These are phyloP conservation scores for Drosophila mercatorum DNA, from an alignment of 2,888 invertebrate species.

Conservation along the genomic window DNA sequence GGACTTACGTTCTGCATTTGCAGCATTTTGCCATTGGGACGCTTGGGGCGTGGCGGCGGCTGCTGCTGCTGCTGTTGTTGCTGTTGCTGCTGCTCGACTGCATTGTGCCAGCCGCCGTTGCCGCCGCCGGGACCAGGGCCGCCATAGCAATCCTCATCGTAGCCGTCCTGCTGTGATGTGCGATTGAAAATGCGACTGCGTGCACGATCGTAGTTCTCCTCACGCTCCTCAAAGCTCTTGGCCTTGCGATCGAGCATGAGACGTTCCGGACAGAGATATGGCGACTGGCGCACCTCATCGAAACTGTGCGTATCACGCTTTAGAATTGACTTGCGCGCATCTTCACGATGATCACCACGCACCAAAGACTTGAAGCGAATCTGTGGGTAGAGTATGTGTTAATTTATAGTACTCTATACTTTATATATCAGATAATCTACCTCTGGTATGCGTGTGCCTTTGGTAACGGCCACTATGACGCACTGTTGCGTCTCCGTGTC, in stretches of 20 bases:
- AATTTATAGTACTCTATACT: neutral
- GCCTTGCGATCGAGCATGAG: slow-evolving; percentile 89
- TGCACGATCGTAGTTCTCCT: slow-evolving; percentile 94
- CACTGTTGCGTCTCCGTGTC: slow-evolving; percentile 92
- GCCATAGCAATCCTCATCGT: slow-evolving; percentile 68
- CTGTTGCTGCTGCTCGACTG: slow-evolving; percentile 66
- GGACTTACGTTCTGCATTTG: slow-evolving; percentile 82
- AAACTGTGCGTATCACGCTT: slow-evolving; percentile 93
- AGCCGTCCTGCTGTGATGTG: slow-evolving; percentile 72
- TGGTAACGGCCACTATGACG: slow-evolving; percentile 93
- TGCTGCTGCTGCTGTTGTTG: slow-evolving; percentile 51
- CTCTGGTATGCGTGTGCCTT: slow-evolving; percentile 84
- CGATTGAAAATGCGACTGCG: slow-evolving; percentile 92
- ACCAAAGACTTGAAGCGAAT: slow-evolving; percentile 90
- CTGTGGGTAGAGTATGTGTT: slow-evolving; percentile 72
- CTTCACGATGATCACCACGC: slow-evolving; percentile 88
- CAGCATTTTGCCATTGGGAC: slow-evolving; percentile 83
- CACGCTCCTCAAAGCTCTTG: slow-evolving; percentile 96
- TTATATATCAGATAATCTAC: slow-evolving; percentile 53
- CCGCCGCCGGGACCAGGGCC: slow-evolving; percentile 44
- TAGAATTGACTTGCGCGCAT: slow-evolving; percentile 90
- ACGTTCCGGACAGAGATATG: slow-evolving; percentile 87
- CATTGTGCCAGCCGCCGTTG: slow-evolving; percentile 66
- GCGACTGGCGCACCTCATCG: slow-evolving; percentile 88
- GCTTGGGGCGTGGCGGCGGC: slow-evolving; percentile 72